A percentile compares a stretch with the other conserved stretches of the same genome.
These are phyloP conservation scores for Esox masquinongy DNA, from an alignment of 2,797 vertebrate species.

Conservation along the genomic window DNA sequence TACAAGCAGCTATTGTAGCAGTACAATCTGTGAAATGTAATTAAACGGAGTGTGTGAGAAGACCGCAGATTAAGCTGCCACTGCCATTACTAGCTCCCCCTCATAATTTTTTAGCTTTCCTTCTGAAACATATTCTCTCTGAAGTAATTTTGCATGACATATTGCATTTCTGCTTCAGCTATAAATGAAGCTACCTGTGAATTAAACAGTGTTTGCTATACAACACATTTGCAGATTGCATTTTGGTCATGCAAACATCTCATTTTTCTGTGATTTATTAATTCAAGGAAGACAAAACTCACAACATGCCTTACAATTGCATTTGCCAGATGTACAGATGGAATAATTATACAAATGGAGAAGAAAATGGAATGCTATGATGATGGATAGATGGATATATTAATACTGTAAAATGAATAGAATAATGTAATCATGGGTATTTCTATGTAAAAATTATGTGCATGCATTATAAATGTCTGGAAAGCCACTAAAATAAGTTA, in stretches of 20 bases:
- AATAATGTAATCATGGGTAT: slow-evolving; percentile 13
- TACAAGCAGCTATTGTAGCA: slow-evolving; percentile 80
- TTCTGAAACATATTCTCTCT: slow-evolving; percentile 80
- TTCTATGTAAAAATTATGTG: not conserved
- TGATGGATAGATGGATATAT: slow-evolving; percentile 47
- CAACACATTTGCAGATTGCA: slow-evolving; percentile 74
- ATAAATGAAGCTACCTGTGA: slow-evolving; percentile 80
- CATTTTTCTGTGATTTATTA: slow-evolving; percentile 73
- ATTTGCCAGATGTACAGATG: slow-evolving; percentile 50
- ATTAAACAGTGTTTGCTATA: slow-evolving; percentile 76
- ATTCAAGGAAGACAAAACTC: slow-evolving; percentile 71
- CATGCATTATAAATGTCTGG: not conserved
- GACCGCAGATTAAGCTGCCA: slow-evolving; percentile 73
- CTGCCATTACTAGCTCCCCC: slow-evolving; percentile 70
- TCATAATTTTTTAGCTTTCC: slow-evolving; percentile 74
- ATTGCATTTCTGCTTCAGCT: slow-evolving; percentile 82
- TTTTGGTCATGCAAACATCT: slow-evolving; percentile 71
- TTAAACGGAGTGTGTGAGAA: slow-evolving; percentile 75
- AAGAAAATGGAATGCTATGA: slow-evolving; percentile 30
- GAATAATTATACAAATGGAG: slow-evolving; percentile 50
- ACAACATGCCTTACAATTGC: slow-evolving; percentile 63
- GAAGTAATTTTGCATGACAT: slow-evolving; percentile 85
- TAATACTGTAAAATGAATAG: slow-evolving; percentile 28
- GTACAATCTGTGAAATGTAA: slow-evolving; percentile 84
- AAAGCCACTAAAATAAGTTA: not conserved